Conservation (phyloP, 2,797 vertebrate genomes). For the Acanthiza pusilla region DNA sequence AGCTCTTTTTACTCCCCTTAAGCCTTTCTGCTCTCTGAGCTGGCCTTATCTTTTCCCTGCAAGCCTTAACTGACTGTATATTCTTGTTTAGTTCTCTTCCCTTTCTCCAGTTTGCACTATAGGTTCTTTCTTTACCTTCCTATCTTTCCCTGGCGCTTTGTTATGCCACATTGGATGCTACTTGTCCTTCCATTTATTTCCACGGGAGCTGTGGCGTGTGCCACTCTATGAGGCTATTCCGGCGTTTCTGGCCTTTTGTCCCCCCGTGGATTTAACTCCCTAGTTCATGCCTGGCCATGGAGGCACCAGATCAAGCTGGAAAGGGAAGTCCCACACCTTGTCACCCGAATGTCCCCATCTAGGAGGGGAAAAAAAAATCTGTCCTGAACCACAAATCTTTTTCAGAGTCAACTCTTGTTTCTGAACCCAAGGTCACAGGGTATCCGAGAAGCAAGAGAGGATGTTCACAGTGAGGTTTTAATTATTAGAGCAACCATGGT, state of each 20-base stretch:
- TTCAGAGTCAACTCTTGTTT: not conserved
- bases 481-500: not conserved
- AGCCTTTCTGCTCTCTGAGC: constrained; percentile 68
- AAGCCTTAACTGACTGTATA: constrained; percentile 66
- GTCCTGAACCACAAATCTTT: not conserved
- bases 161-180: constrained; percentile 54
- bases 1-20: constrained; percentile 67
- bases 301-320: not conserved
- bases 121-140: constrained; percentile 48
- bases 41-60: constrained; percentile 66
- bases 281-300: accelerated
- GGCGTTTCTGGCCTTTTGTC: not conserved
- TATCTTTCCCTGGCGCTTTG: constrained; percentile 25
- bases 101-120: constrained; percentile 58
- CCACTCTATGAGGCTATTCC: not conserved
- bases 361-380: not conserved
- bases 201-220: accelerated
- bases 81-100: constrained; percentile 63
- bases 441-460: not conserved
- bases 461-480: not conserved
- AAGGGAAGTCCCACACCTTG: not conserved
- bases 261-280: not conserved
- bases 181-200: constrained; percentile 55
- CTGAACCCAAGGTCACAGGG: not conserved
- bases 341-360: accelerated